Percentiles rank a stretch among this genome's conserved stretches.
Evolutionary conservation across 1,140 invertebrate species (phyloP).

Genomic region (Camponotus floridanus): DNA sequence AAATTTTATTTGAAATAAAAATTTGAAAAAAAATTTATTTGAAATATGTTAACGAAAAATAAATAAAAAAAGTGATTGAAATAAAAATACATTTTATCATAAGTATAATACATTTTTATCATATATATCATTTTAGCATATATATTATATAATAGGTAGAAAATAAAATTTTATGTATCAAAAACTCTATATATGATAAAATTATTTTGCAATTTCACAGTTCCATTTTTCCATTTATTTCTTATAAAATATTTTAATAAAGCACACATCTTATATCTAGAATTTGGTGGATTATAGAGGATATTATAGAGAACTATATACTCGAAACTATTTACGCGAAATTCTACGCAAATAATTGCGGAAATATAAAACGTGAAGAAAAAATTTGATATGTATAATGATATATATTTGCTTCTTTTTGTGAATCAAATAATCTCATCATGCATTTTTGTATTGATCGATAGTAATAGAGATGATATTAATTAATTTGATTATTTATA

Average conservation of each 20-base stretch:
- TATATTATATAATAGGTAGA: neutral
- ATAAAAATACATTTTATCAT: no score
- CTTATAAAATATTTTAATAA: neutral
- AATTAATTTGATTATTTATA: neutral
- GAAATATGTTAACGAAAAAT: no score
- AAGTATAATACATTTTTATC: no score
- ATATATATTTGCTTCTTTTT: slow-evolving; percentile 6
- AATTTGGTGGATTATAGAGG: neutral
- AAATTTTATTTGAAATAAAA: no score
- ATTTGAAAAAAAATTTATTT: no score
- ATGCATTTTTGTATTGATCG: neutral
- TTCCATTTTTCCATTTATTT: slow-evolving; percentile 4
- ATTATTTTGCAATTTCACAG: neutral
- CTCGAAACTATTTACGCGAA: no score
- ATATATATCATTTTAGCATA: no score
- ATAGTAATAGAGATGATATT: neutral
- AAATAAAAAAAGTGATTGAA: no score
- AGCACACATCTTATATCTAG: neutral
- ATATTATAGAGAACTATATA: no score
- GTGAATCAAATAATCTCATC: neutral
- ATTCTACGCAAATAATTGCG: neutral
- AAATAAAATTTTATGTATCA: neutral
- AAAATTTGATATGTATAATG: neutral
- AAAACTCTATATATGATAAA: neutral
- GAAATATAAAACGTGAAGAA: neutral